Evolutionary conservation across 2,888 invertebrate species (phyloP), one percentile per base, ranked within the genome.

Genomic region (Xestia sexstrigata): DNA sequence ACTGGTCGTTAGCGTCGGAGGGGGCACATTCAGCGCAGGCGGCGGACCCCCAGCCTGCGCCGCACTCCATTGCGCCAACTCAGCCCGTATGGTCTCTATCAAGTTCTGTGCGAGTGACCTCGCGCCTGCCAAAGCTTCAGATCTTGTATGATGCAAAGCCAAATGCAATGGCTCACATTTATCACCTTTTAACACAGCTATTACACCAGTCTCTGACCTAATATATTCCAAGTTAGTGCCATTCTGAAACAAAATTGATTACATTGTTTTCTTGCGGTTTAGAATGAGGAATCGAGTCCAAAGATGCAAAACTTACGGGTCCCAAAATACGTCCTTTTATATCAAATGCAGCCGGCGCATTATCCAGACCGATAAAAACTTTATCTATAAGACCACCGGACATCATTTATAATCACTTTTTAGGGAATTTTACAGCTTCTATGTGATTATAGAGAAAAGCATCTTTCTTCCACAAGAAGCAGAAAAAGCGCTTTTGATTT

Each of bases 151-250:
- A 91, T 98, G 98, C 87, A 98, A 96, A 87, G 97, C 98, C 87
- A 98, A 97, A 95, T 98, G 98, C 90, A 98, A 95, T 2, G 98
- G 98, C 91, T 98, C 98, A 70, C 94, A 92, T 82, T 98, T 98
- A 83, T 96, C 96, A 69, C 98, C 98, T 90, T 98, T 97, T 84
- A 98, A 94, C 20, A 98, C 97, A 58, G 98, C 98, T 85, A 97
- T 97, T 7, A 98, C 98, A 45, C 98, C 98, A 8, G 98, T 98
- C 94, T 98, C 98, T 73, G 97, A 97, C 86, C 98, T 97, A 87
- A 98, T 98, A 88, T 98, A 98, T 89, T 98, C 97, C 89, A 98
- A 96, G 94, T 98, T 98, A 45, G 98, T 97, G 73, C 97, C 98
- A 90, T 97, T 97, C 91, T 97, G 96, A 81, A 95, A 96, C 63